phyloP scores from a whole-genome alignment of 2,888 invertebrate genomes.

The Tribolium freemani region DNA sequence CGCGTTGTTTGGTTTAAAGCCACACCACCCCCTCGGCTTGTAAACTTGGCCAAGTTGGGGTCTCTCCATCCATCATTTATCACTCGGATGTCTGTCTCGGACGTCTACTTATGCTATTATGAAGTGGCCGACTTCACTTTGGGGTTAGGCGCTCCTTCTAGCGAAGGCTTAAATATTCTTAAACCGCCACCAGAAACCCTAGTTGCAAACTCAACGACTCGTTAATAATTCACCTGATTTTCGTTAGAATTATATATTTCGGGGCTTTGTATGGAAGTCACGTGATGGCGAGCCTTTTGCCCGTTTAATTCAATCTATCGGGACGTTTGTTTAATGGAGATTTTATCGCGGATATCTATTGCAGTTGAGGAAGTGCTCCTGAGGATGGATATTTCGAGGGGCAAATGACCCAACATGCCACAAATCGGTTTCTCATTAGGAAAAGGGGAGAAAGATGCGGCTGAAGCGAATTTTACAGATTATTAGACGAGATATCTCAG shows the following conservation, averaged over 20 bases:
- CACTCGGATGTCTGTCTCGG: slow-evolving; percentile 57
- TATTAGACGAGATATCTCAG: too few relatives aligned
- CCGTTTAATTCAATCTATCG: slow-evolving; percentile 42
- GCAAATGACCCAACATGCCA: slow-evolving; percentile 2
- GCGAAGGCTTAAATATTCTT: slow-evolving; percentile 27
- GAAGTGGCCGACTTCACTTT: slow-evolving; percentile 56
- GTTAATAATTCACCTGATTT: slow-evolving; percentile 38
- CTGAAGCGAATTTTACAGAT: too few relatives aligned
- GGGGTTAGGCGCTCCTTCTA: slow-evolving; percentile 47
- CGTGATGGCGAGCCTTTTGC: slow-evolving; percentile 15
- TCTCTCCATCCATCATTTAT: slow-evolving; percentile 58
- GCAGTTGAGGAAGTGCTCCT: slow-evolving; percentile 18
- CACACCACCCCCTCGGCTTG: background rate
- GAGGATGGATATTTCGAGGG: background rate
- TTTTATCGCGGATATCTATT: slow-evolving; percentile 42
- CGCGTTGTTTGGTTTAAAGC: slow-evolving; percentile 19
- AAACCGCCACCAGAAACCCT: slow-evolving; percentile 12
- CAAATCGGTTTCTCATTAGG: slow-evolving; percentile 36
- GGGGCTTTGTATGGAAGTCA: slow-evolving; percentile 23
- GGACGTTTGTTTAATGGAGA: slow-evolving; percentile 41
- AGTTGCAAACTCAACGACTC: slow-evolving; percentile 13
- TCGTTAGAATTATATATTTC: slow-evolving; percentile 6
- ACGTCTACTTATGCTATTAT: slow-evolving; percentile 62
- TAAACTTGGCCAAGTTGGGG: slow-evolving; percentile 34
- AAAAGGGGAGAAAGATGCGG: background rate